phyloP scores from a whole-genome alignment of 1,140 invertebrate genomes.

The Leptonema lineaticorne region DNA sequence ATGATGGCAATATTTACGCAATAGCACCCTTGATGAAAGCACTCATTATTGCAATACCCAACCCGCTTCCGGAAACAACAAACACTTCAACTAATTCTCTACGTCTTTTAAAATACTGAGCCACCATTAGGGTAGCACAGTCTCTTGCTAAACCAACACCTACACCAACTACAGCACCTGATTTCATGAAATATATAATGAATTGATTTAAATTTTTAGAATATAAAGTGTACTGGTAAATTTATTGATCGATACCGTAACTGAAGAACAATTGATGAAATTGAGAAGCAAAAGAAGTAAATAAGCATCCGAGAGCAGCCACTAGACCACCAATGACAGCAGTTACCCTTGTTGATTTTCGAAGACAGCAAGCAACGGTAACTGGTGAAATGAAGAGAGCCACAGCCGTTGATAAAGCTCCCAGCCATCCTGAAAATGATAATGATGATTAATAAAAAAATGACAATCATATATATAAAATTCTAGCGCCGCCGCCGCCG shows the following conservation, averaged over 20 bases:
- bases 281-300: conserved; percentile 84
- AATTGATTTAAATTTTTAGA: not conserved
- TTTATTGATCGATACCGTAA: no score
- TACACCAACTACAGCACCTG: conserved; percentile 68
- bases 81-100: conserved; percentile 86
- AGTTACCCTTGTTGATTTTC: conserved; percentile 84
- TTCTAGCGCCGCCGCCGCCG: no score
- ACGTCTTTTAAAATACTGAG: conserved; percentile 84
- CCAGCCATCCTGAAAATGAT: conserved; percentile 79
- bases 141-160: conserved; percentile 82
- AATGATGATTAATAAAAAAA: not conserved
- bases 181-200: conserved; percentile 21
- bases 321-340: conserved; percentile 85
- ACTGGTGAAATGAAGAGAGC: conserved; percentile 80
- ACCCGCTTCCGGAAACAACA: conserved; percentile 79
- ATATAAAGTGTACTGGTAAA: not conserved
- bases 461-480: not conserved
- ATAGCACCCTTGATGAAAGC: conserved; percentile 76
- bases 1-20: conserved; percentile 59
- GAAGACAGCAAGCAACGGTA: conserved; percentile 80
- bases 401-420: conserved; percentile 78
- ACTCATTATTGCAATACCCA: conserved; percentile 83
- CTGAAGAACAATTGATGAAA: conserved; percentile 90
- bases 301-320: conserved; percentile 81
- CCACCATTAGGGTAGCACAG: conserved; percentile 86